Evolutionary conservation across 2,888 invertebrate genomes (phyloP), one percentile per base, ranked within the genome.

Genomic region (Penaeus monodon): DNA sequence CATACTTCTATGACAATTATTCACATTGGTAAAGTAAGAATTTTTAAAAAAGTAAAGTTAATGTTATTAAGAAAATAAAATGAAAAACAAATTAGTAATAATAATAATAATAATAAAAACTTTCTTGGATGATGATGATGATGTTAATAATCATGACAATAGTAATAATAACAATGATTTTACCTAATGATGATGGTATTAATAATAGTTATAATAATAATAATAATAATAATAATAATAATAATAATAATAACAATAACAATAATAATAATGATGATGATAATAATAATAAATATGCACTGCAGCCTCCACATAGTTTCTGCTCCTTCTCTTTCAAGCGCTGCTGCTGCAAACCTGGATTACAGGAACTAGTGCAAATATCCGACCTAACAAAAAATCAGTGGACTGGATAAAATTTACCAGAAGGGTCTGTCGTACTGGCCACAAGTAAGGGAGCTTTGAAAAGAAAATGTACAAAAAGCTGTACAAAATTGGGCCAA

Each of bases 401-500:
- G 22, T 22, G 44, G 76, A 49, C 49, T 44, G 44, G 76, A 22
- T 76, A 49, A 57, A 57, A 76, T 76, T 76, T 76, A 44, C 57
- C 33, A 73, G 57, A 33, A 73, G 70, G 81, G 79, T 70, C 66
- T 68, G 84, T 70, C 80, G 79, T 79, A 85, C 79, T 79, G 85
- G 85, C 85, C 85, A 85, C 85, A 82, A 73, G 74, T 27, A 83
- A 64, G 83, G 73, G 66, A 68, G 57, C 73, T 79, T 27, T 70
- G 79, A 73, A 57, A 78, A 68, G 38, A 85, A 57, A 73, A 70
- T 85, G 29, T 68, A 79, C 68, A 80, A 73, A 73, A 57, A 57
- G 57, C 38, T 84, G 77, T 77, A 84, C 84, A 68, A 85, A 57
- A 79, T 49, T 73, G 85, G 77, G 79, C 79, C 85, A 73, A 85